Conservation (phyloP, 2,888 invertebrate genomes). For the Anaspis maculata region DNA sequence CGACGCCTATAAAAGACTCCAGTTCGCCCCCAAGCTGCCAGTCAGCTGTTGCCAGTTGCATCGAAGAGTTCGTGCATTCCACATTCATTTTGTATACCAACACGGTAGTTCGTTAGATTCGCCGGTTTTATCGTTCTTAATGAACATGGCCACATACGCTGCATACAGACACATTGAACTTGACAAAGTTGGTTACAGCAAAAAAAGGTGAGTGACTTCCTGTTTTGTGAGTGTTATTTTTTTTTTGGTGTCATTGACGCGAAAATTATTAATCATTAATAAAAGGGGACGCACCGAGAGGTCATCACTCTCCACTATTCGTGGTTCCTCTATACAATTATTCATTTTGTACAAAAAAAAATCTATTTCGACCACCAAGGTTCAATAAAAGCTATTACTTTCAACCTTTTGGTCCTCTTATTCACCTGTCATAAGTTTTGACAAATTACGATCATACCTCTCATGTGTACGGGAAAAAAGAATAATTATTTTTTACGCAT, state of each 20-base stretch:
- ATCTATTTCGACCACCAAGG: too few relatives aligned
- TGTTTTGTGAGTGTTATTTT: conserved; percentile 3
- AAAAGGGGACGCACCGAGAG: too few relatives aligned
- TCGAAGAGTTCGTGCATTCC: conserved; percentile 15
- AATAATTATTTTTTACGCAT: too few relatives aligned
- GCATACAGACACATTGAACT: conserved; percentile 90
- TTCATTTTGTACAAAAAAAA: too few relatives aligned
- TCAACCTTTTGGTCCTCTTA: too few relatives aligned
- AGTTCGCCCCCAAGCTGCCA: conserved; percentile 27
- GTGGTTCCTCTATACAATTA: too few relatives aligned
- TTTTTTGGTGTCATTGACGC: background rate
- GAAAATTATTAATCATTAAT: background rate
- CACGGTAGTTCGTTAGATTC: conserved; percentile 12
- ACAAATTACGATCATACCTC: too few relatives aligned
- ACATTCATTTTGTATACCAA: conserved; percentile 15
- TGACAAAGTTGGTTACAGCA: conserved; percentile 88
- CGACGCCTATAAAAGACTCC: conserved; percentile 32
- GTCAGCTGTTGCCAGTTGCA: conserved; percentile 34
- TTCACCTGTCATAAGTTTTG: too few relatives aligned
- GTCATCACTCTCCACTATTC: too few relatives aligned
- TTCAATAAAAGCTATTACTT: too few relatives aligned
- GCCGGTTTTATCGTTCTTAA: conserved; percentile 5
- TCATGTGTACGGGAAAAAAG: too few relatives aligned
- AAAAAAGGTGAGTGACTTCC: conserved; percentile 71
- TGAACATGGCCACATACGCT: conserved; percentile 79